Percentiles rank a stretch among this genome's conserved stretches.
Evolutionary conservation across 2,797 vertebrate species (phyloP).

Genomic region (Clarias pachynema): DNA sequence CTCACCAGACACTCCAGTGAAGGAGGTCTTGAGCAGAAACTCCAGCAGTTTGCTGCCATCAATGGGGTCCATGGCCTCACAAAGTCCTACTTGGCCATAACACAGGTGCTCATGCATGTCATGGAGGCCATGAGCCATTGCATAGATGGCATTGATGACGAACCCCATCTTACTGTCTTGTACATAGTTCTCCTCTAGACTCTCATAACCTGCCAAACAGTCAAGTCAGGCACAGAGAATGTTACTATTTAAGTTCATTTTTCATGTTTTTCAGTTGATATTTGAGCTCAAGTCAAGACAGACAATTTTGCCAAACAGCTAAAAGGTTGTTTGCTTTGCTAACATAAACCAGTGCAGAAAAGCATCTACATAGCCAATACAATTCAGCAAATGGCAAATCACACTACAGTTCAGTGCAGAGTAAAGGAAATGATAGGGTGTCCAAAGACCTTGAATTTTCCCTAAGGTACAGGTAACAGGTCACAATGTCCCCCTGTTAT

Average conservation of each 20-base stretch:
- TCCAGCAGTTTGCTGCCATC: constrained; percentile 95
- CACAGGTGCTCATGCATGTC: constrained; percentile 92
- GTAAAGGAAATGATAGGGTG: constrained; percentile 75
- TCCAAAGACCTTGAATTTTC: constrained; percentile 59
- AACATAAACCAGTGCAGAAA: constrained; percentile 25
- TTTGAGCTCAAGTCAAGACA: constrained; percentile 8
- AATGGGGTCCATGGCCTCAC: constrained; percentile 94
- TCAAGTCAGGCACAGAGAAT: constrained; percentile 26
- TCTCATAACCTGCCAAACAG: constrained; percentile 86
- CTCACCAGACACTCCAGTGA: constrained; percentile 92
- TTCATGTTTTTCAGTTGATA: background rate
- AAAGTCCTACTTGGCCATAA: constrained; percentile 86
- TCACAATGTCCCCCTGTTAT: constrained; percentile 50
- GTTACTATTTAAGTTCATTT: background rate
- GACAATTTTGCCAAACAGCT: background rate
- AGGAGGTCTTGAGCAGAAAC: constrained; percentile 92
- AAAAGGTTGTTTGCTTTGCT: background rate
- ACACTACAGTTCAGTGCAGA: constrained; percentile 60
- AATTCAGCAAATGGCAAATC: constrained; percentile 40
- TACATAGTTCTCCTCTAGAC: constrained; percentile 93
- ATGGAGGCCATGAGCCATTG: constrained; percentile 97
- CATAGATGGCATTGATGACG: constrained; percentile 98
- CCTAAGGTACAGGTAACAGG: constrained; percentile 49
- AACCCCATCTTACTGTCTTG: constrained; percentile 99
- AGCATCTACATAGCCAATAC: constrained; percentile 31